Evolutionary conservation across 2,113 vertebrate species (phyloP).

Genomic region (Notechis scutatus): DNA sequence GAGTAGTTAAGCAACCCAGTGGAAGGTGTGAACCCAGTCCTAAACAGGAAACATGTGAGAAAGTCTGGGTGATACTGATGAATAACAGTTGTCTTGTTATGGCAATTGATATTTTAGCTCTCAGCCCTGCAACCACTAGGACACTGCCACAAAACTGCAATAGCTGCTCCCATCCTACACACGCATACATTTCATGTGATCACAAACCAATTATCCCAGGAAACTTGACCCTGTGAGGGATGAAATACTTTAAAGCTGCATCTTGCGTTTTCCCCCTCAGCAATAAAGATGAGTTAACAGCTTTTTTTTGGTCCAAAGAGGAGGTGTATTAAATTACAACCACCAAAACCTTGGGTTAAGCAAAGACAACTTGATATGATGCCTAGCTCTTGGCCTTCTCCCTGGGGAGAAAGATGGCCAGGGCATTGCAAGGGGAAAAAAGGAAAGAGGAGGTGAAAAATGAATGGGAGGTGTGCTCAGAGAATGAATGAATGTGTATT

Average conservation of each 20-base stretch:
- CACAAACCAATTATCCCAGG: conserved; percentile 32
- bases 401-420: neutral
- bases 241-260: conserved; percentile 40
- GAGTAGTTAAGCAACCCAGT: neutral
- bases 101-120: neutral
- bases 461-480: conserved; percentile 17
- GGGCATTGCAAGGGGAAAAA: neutral
- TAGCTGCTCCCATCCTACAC: no score
- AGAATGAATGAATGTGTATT: conserved; percentile 13
- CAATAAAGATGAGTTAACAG: conserved; percentile 55
- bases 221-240: conserved; percentile 27
- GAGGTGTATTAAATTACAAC: conserved; percentile 51
- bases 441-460: neutral
- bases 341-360: conserved; percentile 51
- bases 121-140: neutral
- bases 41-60: neutral
- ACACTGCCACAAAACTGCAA: neutral
- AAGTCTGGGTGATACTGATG: neutral
- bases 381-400: conserved; percentile 34
- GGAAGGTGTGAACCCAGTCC: neutral
- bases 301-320: conserved; percentile 49
- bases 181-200: conserved; percentile 7
- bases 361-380: conserved; percentile 53
- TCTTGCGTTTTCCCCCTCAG: conserved; percentile 37
- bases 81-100: neutral